Evolutionary conservation across 2,888 invertebrate genomes (phyloP).

Genomic region (Hyalella azteca): DNA sequence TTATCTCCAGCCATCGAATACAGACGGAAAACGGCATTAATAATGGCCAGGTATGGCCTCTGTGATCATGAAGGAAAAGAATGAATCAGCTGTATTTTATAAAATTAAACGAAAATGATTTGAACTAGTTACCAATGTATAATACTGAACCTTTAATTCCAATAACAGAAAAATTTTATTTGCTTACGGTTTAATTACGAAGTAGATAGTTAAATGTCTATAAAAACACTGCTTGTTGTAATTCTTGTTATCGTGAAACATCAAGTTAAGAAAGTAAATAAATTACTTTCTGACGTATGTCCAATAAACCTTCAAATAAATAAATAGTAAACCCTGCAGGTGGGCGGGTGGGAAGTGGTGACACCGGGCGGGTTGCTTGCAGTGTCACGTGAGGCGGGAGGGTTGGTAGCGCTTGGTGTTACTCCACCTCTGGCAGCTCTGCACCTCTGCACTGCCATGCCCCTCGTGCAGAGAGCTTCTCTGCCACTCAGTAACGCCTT

Average conservation of each 20-base stretch:
- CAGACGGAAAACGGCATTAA: too few relatives aligned
- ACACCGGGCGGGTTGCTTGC: constrained; percentile 52
- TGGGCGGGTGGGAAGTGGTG: constrained; percentile 50
- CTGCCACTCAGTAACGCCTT: constrained; percentile 52
- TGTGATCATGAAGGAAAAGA: not conserved
- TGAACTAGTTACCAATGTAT: not conserved
- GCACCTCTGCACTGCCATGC: constrained; percentile 50
- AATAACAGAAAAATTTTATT: not conserved
- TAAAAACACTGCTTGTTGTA: not conserved
- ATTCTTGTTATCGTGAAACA: not conserved
- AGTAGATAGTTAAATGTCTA: not conserved
- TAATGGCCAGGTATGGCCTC: too few relatives aligned
- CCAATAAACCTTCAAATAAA: not conserved
- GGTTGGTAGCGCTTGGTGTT: constrained; percentile 48
- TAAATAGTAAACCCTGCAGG: not conserved
- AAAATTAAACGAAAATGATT: not conserved
- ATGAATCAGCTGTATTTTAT: not conserved
- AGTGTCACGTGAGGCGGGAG: constrained; percentile 51
- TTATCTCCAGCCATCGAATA: not conserved
- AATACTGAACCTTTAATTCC: not conserved
- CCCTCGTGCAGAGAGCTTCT: constrained; percentile 50
- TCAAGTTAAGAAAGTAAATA: not conserved
- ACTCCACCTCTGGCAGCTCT: constrained; percentile 48
- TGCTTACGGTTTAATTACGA: not conserved
- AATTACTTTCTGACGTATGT: not conserved